A percentile compares a stretch with the other conserved stretches of the same genome.
Conservation (phyloP, 2,888 invertebrate species). For the Amphipyra tragopoginis region DNA sequence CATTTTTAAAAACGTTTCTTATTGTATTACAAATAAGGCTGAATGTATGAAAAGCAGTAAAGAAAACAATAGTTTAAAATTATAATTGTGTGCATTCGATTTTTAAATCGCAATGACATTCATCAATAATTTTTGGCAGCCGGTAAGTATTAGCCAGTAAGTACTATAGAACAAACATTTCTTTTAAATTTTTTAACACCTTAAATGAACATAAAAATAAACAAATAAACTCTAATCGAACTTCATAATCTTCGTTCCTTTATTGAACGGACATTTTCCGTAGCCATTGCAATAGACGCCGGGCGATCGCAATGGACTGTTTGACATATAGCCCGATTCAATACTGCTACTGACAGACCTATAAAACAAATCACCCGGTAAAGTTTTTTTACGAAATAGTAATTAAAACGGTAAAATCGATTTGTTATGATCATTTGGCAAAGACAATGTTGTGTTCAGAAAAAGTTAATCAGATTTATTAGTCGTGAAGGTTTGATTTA, state of each 20-base stretch:
- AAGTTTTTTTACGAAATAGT: conserved; percentile 55
- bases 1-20: too few species aligned
- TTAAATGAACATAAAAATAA: conserved; percentile 36
- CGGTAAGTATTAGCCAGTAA: too few species aligned
- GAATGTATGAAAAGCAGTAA: too few species aligned
- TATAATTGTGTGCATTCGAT: too few species aligned
- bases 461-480: conserved; percentile 55
- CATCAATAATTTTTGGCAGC: too few species aligned
- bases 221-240: conserved; percentile 52
- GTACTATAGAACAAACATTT: background rate
- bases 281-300: conserved; percentile 71
- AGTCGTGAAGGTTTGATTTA: conserved; percentile 44
- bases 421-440: conserved; percentile 52
- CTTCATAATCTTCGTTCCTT: conserved; percentile 61
- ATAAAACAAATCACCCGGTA: conserved; percentile 62
- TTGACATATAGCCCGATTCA: conserved; percentile 77
- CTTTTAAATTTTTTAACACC: background rate
- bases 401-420: conserved; percentile 53
- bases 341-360: conserved; percentile 68
- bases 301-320: conserved; percentile 59
- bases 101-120: too few species aligned
- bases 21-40: too few species aligned
- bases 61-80: too few species aligned
- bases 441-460: conserved; percentile 28
- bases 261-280: conserved; percentile 71